Base-by-base conservation (phyloP, 2,113 vertebrate species). In the Lasiurus cinereus region DNA sequence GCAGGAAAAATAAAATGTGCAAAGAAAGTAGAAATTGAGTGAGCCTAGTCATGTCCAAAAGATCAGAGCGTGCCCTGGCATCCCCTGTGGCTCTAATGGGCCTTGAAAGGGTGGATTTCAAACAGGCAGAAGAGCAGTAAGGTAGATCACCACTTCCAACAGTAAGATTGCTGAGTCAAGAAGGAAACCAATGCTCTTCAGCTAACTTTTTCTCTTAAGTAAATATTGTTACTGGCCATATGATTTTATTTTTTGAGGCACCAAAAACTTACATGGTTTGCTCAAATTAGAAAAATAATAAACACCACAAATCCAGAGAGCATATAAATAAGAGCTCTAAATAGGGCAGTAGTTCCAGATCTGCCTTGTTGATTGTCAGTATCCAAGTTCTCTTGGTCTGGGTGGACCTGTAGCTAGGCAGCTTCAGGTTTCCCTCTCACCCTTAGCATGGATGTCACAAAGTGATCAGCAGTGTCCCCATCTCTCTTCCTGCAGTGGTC, bases 251-350 rank as follows among this genome's bases (percentile, higher is more conserved):
- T 94, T 85, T 84, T 78, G 70, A 90, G n/a, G 21, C 83, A 59
- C 73, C 84, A 87, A 92, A 76, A 94, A n/a, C 48, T 89, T 85
- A 70, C 50, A 46, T 67, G 24, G 52, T 92, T 96, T 88, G 21
- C 46, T 92, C 72, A 90, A 88, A 87, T 93, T 84, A 88, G 92
- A 83, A 94, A 93, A 96, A 90, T 93, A 94, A 83, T 91, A 83
- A 96, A n/a, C 52, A 90, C 36, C 74, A 72, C 52, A 80, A 67
- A 19, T 73, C 52, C 66, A 90, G 79, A 54, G 59, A 89, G 27
- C 16, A 16, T 67, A 66, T 24, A 54, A 56, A 80, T 21, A 59
- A 83, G 48, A 88, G 39, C n/a, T 87, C 54, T 94, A 48, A 67
- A 54, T 27, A 39, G 72, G 24, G 6, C 64, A 29, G 33, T 13